Conservation (phyloP, 2,888 invertebrate genomes). For the Cenopis cana region DNA sequence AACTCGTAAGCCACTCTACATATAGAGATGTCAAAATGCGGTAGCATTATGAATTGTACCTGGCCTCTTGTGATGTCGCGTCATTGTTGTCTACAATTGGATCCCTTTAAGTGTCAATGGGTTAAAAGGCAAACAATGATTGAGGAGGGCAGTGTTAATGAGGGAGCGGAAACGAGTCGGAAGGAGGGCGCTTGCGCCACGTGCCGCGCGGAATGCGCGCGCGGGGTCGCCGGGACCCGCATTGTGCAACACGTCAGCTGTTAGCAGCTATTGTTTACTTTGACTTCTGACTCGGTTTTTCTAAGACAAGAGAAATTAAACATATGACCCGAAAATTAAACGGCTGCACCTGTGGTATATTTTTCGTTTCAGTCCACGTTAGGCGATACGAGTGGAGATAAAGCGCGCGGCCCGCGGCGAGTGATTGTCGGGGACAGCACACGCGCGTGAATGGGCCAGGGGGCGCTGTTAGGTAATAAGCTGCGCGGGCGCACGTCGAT, state of each 20-base stretch:
- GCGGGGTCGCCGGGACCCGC: constrained; percentile 24
- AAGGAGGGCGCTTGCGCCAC: constrained; percentile 36
- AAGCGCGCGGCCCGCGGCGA: background rate
- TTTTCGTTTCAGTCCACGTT: background rate
- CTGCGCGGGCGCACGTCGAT: constrained; percentile 21
- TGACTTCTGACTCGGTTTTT: constrained; percentile 22
- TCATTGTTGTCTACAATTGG: background rate
- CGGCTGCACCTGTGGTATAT: background rate
- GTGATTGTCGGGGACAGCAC: constrained; percentile 29
- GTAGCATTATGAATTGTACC: background rate
- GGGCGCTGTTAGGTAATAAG: constrained; percentile 24
- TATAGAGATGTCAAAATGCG: background rate
- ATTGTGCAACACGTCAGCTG: constrained; percentile 26
- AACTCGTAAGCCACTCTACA: constrained; percentile 6
- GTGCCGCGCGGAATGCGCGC: constrained; percentile 28
- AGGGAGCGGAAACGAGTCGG: constrained; percentile 31
- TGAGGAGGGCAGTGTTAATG: constrained; percentile 19
- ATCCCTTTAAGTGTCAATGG: constrained; percentile 5
- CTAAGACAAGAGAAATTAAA: background rate
- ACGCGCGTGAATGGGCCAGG: constrained; percentile 27
- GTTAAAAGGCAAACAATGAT: constrained; percentile 1
- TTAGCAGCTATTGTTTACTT: constrained; percentile 25
- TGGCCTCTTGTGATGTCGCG: background rate
- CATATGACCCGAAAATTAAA: background rate
- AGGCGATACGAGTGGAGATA: constrained; percentile 1